Evolutionary conservation across 2,888 invertebrate genomes (phyloP), one percentile per base, ranked within the genome.

Genomic region (Pogonocherus hispidulus): DNA sequence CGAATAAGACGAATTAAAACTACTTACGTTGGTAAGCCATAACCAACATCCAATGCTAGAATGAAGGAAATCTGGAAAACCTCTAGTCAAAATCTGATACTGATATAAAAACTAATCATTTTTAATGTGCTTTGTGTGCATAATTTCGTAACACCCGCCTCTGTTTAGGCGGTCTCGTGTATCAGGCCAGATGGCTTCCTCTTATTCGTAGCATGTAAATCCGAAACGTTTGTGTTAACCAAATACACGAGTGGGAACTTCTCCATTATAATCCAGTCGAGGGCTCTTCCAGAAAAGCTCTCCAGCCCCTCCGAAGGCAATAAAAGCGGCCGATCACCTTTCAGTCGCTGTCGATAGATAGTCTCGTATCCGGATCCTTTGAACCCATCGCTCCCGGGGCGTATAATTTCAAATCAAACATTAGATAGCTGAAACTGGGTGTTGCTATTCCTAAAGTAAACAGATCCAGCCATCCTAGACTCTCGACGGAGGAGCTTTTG

Each of bases 401-500:
- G 66, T 69, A 72, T 70, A 72, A 70, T 72, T 72, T 70, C 70
- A 70, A 70, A 72, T 72, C 68, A 70, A 72, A 72, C 67, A 68
- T 70, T 67, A 67, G 70, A 69, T 52, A 63, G 47, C 56, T 66
- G 54, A 57, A 52, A 47, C 54, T 27, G 56, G 54, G 19, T 55
- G 59, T 56, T 70, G 70, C 69, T 71, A 73, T 73, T 69, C 66
- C 60, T 27, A 65, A 57, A 57, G 65, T 65, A 65, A 65, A 65
- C 65, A 65, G 49, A 65, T 55, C 54, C 64, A 22, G 20, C 23
- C 32, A 23, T 49, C 19, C 57, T 11, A 35, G 19, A 14, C 37
- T 35, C 22, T 20, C 20, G 18, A 20, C 11, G 8, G 54, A 22
- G 37, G 54, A 54, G 46, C 52, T 54, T 52, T 63, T 54, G 63